Percentiles rank a stretch among this genome's conserved stretches.
phyloP scores from a whole-genome alignment of 2,113 vertebrate species.

The Butorides virescens region DNA sequence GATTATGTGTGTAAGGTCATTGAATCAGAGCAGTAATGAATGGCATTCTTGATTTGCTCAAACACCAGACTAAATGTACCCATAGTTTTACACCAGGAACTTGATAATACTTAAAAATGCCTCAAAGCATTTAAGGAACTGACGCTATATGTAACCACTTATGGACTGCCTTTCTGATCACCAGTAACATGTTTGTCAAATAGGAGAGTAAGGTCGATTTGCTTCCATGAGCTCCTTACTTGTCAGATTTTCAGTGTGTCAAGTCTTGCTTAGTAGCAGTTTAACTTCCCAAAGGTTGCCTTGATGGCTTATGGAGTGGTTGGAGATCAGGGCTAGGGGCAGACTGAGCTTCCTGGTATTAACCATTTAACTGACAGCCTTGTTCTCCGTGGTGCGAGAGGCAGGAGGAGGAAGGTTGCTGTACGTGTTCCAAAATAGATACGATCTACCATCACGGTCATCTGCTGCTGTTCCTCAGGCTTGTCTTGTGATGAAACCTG shows the following conservation, averaged over 20 bases:
- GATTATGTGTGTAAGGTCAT: slow-evolving; percentile 67
- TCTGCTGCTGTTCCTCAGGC: neutral
- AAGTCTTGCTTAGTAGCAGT: neutral
- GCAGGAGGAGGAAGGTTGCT: neutral
- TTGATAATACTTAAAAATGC: slow-evolving; percentile 19
- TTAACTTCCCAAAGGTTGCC: neutral
- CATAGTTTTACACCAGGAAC: slow-evolving; percentile 12
- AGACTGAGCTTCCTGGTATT: neutral
- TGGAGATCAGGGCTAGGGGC: neutral
- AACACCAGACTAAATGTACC: neutral
- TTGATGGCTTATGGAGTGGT: neutral
- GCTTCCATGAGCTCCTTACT: neutral
- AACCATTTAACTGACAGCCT: neutral
- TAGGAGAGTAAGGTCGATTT: neutral
- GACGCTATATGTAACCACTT: neutral
- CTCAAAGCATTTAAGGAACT: slow-evolving; percentile 14
- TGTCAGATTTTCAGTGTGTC: neutral
- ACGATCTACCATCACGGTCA: neutral
- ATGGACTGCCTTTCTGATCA: neutral
- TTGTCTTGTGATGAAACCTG: neutral
- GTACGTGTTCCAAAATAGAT: neutral
- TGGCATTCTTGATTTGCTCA: slow-evolving; percentile 26
- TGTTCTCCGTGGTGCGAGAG: neutral
- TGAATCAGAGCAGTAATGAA: slow-evolving; percentile 58
- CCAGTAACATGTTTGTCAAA: neutral